A percentile compares a stretch with the other conserved stretches of the same genome.
Evolutionary conservation across 2,888 invertebrate species (phyloP).

Genomic region (Stenchaetothrips biformis): DNA sequence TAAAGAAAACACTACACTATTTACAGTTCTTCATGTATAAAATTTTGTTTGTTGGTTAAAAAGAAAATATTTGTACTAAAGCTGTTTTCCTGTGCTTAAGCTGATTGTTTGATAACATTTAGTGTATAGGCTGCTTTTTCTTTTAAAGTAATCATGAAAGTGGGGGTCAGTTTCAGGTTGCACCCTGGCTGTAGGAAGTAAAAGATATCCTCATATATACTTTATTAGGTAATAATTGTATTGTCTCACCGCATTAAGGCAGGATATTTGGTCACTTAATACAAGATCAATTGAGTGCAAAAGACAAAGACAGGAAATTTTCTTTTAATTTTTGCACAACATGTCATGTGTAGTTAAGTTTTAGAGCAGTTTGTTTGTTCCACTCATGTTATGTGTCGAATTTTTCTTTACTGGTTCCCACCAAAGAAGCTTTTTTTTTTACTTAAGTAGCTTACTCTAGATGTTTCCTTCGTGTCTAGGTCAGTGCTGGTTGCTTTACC

Average conservation of each 20-base stretch:
- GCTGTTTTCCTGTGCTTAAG: conserved; percentile 15
- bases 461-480: neutral
- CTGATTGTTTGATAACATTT: conserved; percentile 20
- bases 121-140: conserved; percentile 11
- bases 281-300: conserved; percentile 8
- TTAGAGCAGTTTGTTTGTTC: conserved; percentile 18
- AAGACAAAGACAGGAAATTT: neutral
- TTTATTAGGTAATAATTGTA: conserved; percentile 6
- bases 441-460: conserved; percentile 12
- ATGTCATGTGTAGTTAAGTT: conserved; percentile 23
- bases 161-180: conserved; percentile 13
- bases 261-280: conserved; percentile 14
- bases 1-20: conserved; percentile 25
- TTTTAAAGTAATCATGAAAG: conserved; percentile 4
- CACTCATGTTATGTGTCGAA: conserved; percentile 3
- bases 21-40: conserved; percentile 11
- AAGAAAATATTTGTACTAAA: conserved; percentile 10
- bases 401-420: conserved; percentile 21
- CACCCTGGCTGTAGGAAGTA: neutral
- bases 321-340: neutral
- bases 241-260: conserved; percentile 18
- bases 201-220: conserved; percentile 16
- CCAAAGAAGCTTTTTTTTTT: conserved; percentile 18
- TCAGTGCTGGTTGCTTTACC: neutral
- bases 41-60: neutral